Conservation (phyloP, 2,888 invertebrate genomes). For the Trichopria drosophilae region DNA sequence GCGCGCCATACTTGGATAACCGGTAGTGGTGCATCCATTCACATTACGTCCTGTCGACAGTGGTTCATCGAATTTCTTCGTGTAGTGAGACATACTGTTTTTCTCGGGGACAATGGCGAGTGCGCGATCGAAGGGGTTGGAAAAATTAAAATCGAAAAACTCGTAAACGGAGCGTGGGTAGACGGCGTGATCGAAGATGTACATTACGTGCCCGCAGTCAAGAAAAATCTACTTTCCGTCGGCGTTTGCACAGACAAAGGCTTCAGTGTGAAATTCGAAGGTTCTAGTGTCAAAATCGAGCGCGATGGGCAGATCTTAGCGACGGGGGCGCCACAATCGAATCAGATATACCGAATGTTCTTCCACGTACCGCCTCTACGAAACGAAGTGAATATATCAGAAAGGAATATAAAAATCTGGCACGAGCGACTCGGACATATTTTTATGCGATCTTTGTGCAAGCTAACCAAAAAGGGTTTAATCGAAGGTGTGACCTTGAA, state of each 20-base stretch:
- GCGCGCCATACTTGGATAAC: slow-evolving; percentile 28
- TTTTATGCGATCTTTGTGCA: slow-evolving; percentile 8
- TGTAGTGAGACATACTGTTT: slow-evolving; percentile 18
- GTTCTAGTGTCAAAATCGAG: slow-evolving; percentile 14
- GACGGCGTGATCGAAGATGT: slow-evolving; percentile 34
- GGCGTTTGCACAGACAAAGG: slow-evolving; percentile 30
- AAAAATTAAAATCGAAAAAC: slow-evolving; percentile 26
- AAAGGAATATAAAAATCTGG: slow-evolving; percentile 16
- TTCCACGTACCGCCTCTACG: slow-evolving; percentile 14
- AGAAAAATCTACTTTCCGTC: slow-evolving; percentile 42
- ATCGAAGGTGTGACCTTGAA: slow-evolving; percentile 11
- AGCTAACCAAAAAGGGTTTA: slow-evolving; percentile 7
- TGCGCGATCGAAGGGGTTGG: slow-evolving; percentile 32
- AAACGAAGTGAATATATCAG: slow-evolving; percentile 14
- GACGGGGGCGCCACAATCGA: slow-evolving; percentile 29
- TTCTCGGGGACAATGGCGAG: slow-evolving; percentile 31
- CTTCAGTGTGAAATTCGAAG: background rate
- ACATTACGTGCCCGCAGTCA: slow-evolving; percentile 33
- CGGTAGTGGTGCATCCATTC: slow-evolving; percentile 32
- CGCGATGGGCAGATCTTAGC: slow-evolving; percentile 20
- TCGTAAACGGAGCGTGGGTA: slow-evolving; percentile 29
- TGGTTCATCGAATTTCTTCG: slow-evolving; percentile 30
- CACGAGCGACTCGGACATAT: slow-evolving; percentile 30
- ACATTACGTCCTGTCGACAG: slow-evolving; percentile 29
- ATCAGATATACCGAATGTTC: slow-evolving; percentile 35